Percentiles rank a stretch among this genome's conserved stretches.
These are phyloP conservation scores for Carduelis carduelis DNA, from an alignment of 2,797 vertebrate species.

Conservation along the genomic window DNA sequence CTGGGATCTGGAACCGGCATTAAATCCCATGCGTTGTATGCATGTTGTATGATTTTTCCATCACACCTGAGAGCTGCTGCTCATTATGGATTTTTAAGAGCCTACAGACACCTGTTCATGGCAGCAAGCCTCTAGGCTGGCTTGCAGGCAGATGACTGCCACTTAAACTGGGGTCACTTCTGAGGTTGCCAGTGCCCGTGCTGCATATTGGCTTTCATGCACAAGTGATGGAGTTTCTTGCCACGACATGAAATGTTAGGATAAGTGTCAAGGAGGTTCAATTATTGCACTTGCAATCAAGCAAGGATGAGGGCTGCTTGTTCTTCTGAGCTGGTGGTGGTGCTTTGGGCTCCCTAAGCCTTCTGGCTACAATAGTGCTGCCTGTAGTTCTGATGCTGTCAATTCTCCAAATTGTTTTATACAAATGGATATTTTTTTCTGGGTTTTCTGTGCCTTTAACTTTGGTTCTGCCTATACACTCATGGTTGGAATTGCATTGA, in stretches of 20 bases:
- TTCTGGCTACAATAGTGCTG: neutral
- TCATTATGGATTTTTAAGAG: neutral
- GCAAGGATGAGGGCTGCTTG: neutral
- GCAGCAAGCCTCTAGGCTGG: neutral
- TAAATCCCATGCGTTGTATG: neutral
- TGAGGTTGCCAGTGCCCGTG: rapidly evolving
- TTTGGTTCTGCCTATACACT: neutral
- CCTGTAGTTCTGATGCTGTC: neutral
- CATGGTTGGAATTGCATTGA: neutral
- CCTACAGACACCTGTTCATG: neutral
- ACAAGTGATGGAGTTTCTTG: neutral
- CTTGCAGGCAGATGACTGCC: neutral
- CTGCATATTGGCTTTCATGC: neutral
- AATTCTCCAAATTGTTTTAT: neutral
- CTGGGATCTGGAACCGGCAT: neutral
- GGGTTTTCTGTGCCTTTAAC: neutral
- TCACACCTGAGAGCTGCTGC: neutral
- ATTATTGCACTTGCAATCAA: neutral
- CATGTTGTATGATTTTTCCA: neutral
- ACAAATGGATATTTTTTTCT: neutral
- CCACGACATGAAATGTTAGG: neutral
- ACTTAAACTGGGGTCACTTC: neutral
- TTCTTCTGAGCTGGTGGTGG: neutral
- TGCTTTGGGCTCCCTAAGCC: neutral
- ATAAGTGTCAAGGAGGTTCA: neutral